phyloP scores from a whole-genome alignment of 2,113 vertebrate genomes.

The Turdus rufiventris region DNA sequence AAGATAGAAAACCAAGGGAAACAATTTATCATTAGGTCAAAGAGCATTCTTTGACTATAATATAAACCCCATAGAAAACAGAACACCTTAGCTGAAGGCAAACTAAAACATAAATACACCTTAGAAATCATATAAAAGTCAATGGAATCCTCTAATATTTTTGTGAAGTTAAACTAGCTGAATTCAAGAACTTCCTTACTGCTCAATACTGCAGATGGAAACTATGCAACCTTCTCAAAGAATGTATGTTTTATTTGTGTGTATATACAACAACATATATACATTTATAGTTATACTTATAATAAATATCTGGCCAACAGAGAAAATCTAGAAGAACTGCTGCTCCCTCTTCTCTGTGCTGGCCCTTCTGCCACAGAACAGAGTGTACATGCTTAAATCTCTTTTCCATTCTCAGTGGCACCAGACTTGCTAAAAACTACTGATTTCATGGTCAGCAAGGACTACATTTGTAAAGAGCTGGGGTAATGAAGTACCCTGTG shows the following conservation, averaged over 20 bases:
- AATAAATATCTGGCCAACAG: not conserved
- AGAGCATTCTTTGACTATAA: not conserved
- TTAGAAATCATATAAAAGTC: not conserved
- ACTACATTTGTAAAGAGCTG: not conserved
- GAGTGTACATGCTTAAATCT: not conserved
- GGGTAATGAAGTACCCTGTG: not conserved
- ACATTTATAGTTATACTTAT: rapidly evolving
- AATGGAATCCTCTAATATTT: not conserved
- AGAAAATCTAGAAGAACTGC: not conserved
- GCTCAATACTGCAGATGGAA: not conserved
- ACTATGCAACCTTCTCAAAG: not conserved
- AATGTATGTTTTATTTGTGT: rapidly evolving
- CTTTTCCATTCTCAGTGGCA: not conserved
- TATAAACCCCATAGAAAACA: not conserved
- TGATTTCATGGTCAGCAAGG: not conserved
- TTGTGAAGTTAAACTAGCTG: not conserved
- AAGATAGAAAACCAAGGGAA: slow-evolving; percentile 15
- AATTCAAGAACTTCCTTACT: not conserved
- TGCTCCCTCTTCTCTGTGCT: not conserved
- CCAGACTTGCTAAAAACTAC: not conserved
- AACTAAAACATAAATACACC: not conserved
- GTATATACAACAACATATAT: not conserved
- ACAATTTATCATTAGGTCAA: not conserved
- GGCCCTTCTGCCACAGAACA: not conserved
- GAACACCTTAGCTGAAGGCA: not conserved